These are phyloP conservation scores for Macquaria ambigua DNA, from an alignment of 2,113 vertebrate species.

Conservation along the genomic window DNA sequence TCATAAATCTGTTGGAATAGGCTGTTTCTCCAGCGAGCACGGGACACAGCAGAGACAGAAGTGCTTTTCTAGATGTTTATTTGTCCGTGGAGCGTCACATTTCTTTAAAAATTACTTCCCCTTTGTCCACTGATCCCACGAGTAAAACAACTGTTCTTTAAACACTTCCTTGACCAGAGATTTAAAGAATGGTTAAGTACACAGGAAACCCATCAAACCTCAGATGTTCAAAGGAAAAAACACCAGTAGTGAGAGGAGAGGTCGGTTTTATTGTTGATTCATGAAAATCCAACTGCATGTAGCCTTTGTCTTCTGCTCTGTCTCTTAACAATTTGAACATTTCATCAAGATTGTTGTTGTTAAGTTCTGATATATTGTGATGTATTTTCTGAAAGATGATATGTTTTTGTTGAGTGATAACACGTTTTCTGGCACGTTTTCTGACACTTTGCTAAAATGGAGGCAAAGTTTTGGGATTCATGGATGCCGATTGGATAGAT, in stretches of 20 bases:
- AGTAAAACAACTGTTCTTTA: conserved; percentile 63
- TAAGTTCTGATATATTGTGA: not conserved
- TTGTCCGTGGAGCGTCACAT: conserved; percentile 63
- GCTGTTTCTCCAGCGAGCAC: conserved; percentile 25
- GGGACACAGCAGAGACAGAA: conserved; percentile 38
- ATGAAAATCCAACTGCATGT: conserved; percentile 29
- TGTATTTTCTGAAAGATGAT: not conserved
- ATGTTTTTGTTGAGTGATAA: not conserved
- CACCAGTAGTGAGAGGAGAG: conserved; percentile 24
- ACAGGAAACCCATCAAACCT: conserved; percentile 72
- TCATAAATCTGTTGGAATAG: conserved; percentile 77
- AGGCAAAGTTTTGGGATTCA: not conserved
- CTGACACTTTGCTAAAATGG: not conserved
- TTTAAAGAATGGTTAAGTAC: conserved; percentile 67
- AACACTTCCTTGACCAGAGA: conserved; percentile 67
- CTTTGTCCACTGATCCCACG: conserved; percentile 50
- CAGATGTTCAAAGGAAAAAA: conserved; percentile 47
- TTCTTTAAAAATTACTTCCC: conserved; percentile 71
- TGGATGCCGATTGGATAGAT: not conserved
- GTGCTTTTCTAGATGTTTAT: conserved; percentile 64
- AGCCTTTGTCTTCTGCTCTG: conserved; percentile 25
- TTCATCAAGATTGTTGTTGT: conserved; percentile 20
- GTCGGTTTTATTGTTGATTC: conserved; percentile 48
- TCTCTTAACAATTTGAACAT: conserved; percentile 8
- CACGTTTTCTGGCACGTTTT: not conserved